Percentiles rank a stretch among this genome's conserved stretches.
Conservation (phyloP, 2,888 invertebrate genomes). For the Hyles lineata region DNA sequence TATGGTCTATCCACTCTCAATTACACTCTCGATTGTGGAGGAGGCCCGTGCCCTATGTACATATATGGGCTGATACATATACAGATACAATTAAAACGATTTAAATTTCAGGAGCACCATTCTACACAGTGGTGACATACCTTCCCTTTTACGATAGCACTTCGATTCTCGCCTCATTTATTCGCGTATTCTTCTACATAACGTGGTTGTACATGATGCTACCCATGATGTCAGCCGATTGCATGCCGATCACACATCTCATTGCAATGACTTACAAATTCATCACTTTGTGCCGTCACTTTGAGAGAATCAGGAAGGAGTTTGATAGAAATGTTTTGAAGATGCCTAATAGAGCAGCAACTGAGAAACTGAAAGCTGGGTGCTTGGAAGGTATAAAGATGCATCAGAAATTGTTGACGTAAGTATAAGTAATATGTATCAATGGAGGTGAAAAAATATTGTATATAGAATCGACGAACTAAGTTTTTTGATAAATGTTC, state of each 20-base stretch:
- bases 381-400: constrained; percentile 69
- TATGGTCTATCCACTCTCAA: too few relatives aligned
- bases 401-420: constrained; percentile 72
- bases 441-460: neutral
- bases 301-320: constrained; percentile 56
- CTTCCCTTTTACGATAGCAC: constrained; percentile 67
- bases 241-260: constrained; percentile 73
- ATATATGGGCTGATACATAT: too few relatives aligned
- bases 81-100: neutral
- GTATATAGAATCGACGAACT: neutral
- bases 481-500: too few relatives aligned
- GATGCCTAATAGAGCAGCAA: constrained; percentile 54
- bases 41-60: too few relatives aligned
- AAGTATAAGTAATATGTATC: constrained; percentile 58
- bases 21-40: neutral
- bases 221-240: constrained; percentile 77
- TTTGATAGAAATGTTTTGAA: constrained; percentile 56
- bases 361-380: constrained; percentile 56
- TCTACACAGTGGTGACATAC: constrained; percentile 77
- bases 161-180: constrained; percentile 55
- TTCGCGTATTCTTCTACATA: constrained; percentile 70
- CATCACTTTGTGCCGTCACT: constrained; percentile 67
- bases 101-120: constrained; percentile 62
- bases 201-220: constrained; percentile 79
- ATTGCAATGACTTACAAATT: constrained; percentile 69